Evolutionary conservation across 2,113 vertebrate species (phyloP).

Genomic region (Nerophis lumbriciformis): DNA sequence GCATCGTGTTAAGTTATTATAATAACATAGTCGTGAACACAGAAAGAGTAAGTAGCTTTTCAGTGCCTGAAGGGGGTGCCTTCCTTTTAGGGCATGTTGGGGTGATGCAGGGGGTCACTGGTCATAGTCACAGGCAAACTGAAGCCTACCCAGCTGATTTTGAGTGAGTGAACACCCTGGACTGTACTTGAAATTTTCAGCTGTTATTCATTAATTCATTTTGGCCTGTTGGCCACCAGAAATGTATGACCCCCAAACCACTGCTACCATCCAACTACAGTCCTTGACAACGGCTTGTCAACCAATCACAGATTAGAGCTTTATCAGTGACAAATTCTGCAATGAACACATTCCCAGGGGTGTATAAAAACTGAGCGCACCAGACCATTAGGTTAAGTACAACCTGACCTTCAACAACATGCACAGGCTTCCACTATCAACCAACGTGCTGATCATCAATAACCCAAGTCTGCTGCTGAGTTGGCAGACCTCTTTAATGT

Average conservation of each 20-base stretch:
- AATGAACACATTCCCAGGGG: not conserved
- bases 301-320: not conserved
- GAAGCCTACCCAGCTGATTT: no score
- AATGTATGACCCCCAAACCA: no score
- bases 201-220: no score
- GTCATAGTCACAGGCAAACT: no score
- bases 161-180: no score
- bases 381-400: not conserved
- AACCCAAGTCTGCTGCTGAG: slow-evolving; percentile 2
- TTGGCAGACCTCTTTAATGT: not conserved
- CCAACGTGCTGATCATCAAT: not conserved
- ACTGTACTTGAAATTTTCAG: no score
- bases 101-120: not conserved
- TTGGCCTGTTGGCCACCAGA: no score
- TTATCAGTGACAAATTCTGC: not conserved
- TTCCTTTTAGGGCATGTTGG: not conserved
- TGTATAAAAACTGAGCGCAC: slow-evolving; percentile 3
- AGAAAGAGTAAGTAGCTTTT: not conserved
- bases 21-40: not conserved
- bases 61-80: not conserved
- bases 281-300: no score
- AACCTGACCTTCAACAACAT: not conserved
- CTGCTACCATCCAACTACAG: no score
- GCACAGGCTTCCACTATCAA: not conserved
- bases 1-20: not conserved